phyloP scores from a whole-genome alignment of 2,113 vertebrate species.

The Poecile atricapillus region DNA sequence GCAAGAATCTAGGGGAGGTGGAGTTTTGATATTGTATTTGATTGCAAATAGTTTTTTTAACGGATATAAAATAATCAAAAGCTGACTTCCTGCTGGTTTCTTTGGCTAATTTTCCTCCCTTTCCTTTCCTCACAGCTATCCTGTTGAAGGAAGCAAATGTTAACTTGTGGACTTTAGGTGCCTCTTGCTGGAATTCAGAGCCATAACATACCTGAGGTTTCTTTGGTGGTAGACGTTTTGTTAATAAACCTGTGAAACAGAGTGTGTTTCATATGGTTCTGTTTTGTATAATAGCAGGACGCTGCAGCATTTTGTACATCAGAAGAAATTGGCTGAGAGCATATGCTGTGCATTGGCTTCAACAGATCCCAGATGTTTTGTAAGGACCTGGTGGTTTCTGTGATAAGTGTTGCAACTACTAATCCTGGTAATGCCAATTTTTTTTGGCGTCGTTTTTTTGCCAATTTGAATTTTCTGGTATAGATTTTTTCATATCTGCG shows the following conservation, averaged over 20 bases:
- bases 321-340: neutral
- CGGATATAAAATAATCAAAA: neutral
- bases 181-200: neutral
- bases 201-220: neutral
- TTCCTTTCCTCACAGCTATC: neutral
- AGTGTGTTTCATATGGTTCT: neutral
- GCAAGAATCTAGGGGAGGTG: neutral
- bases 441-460: neutral
- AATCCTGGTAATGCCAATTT: neutral
- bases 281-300: conserved; percentile 2
- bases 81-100: neutral
- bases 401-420: neutral
- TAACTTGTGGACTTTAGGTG: neutral
- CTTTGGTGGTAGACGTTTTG: neutral
- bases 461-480: neutral
- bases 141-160: neutral
- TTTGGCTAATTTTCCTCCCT: neutral
- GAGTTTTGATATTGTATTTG: neutral
- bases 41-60: neutral
- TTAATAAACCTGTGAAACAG: neutral
- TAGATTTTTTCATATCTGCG: neutral
- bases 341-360: conserved; percentile 5
- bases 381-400: neutral
- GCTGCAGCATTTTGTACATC: neutral
- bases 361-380: conserved; percentile 1